Evolutionary conservation across 92 coral and sea anemone genomes (phyloP), one percentile per base, ranked within the genome.

Genomic region (Pocillopora grandis): DNA sequence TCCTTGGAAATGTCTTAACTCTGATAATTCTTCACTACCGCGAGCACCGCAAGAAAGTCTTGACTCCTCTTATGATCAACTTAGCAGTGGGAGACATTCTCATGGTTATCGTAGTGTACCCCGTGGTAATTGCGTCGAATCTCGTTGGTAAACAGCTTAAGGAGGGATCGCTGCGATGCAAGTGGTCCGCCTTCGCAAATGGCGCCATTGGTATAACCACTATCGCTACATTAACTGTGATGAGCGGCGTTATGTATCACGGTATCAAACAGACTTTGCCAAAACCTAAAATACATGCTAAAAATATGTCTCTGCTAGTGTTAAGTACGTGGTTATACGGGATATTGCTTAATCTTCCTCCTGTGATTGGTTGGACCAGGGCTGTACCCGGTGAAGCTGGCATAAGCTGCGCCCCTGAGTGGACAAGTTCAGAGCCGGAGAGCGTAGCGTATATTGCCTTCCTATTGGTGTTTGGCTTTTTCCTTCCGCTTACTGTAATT

Each of bases 331-430:
- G 96, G 96, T 37, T 85, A 57, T 92, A 90, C 67, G 91, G 93
- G 69, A 36, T 89, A n/a, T 66, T 84, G 58, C 72, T 81, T 8
- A 92, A 90, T 89, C 58, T 63, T 10, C 93, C 96, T 12, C 96
- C 96, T 5, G 19, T 92, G 20, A 13, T 92, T 57, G 96, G 96
- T 7, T 90, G 93, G 93, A 90, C 71, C 74, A 84, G 62, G 76
- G 91, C 66, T 37, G 89, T 88, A 11, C 96, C 96, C 48, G 92
- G 96, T 4, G 64, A 92, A 14, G 96, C 96, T 9, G 76, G 90
- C 15, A 72, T 92, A 55, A 92, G 96, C 76, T 92, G 96, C 71
- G 86, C 88, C 57, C 96, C 96, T 1, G 92, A 92, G 55, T 92
- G 96, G 96, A 75, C 75, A 6, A 82, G 90, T 23, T 70, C 83